These are phyloP conservation scores for Triplophysa siluroides DNA, from an alignment of 2,113 vertebrate genomes.

Conservation along the genomic window DNA sequence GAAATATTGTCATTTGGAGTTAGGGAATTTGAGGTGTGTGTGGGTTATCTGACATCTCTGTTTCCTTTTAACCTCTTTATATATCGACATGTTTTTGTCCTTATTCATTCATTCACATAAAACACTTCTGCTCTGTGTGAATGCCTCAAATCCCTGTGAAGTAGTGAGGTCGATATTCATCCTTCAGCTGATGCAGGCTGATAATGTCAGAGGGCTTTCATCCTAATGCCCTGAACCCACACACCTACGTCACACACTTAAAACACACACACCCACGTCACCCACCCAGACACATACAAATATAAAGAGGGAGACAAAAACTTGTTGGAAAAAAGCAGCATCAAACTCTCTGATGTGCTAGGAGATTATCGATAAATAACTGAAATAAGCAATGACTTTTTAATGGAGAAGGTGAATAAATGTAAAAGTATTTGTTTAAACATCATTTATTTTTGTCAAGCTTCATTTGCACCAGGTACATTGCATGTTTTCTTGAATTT, in stretches of 20 bases:
- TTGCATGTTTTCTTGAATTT: no score
- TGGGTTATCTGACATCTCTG: neutral
- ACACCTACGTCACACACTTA: neutral
- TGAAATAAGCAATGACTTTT: no score
- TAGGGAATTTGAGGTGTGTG: neutral
- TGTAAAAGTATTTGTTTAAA: no score
- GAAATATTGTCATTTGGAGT: no score
- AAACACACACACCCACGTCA: neutral
- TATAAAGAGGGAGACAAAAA: no score
- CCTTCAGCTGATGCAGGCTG: neutral
- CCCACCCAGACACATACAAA: neutral
- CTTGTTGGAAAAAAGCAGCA: no score
- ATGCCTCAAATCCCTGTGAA: neutral
- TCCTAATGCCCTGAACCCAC: neutral
- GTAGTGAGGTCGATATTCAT: neutral
- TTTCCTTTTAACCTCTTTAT: slow-evolving; percentile 12
- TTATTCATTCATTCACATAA: neutral
- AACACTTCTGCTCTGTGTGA: neutral
- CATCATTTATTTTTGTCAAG: no score
- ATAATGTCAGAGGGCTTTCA: slow-evolving; percentile 8
- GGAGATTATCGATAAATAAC: no score
- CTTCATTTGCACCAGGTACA: no score
- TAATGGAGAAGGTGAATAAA: no score
- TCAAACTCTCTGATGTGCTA: no score
- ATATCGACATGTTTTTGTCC: neutral